These are phyloP conservation scores for Buathra laborator DNA, from an alignment of 2,888 invertebrate genomes.

Conservation along the genomic window DNA sequence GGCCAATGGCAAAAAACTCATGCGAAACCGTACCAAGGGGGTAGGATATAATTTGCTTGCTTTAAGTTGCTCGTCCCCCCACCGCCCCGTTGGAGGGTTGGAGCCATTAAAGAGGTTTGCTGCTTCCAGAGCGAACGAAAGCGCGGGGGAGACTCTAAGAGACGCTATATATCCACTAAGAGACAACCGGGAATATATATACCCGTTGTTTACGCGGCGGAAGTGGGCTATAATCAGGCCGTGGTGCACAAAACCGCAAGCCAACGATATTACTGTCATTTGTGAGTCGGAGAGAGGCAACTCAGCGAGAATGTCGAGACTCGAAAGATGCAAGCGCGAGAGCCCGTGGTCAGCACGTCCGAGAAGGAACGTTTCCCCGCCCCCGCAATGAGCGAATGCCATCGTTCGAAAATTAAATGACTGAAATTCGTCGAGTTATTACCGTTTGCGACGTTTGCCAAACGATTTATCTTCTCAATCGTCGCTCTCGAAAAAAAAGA, in stretches of 20 bases:
- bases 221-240: conserved; percentile 83
- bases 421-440: conserved; percentile 77
- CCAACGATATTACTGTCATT: conserved; percentile 83
- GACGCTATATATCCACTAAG: conserved; percentile 46
- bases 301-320: conserved; percentile 61
- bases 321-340: conserved; percentile 37
- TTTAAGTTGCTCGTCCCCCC: conserved; percentile 39
- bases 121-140: conserved; percentile 51
- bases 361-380: conserved; percentile 70
- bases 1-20: conserved; percentile 27
- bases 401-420: conserved; percentile 79
- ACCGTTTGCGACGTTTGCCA: conserved; percentile 63
- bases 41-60: conserved; percentile 45
- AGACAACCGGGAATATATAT: conserved; percentile 55
- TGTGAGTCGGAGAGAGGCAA: conserved; percentile 70
- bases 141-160: conserved; percentile 38
- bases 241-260: conserved; percentile 82
- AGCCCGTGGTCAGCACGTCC: conserved; percentile 29
- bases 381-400: conserved; percentile 74
- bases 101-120: conserved; percentile 79
- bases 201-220: conserved; percentile 82
- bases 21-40: conserved; percentile 28
- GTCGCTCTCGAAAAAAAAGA: conserved; percentile 3
- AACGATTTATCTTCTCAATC: conserved; percentile 22
- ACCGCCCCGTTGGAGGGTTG: conserved; percentile 50